Evolutionary conservation across 2,888 invertebrate species (phyloP).

Genomic region (Tetropium fuscum): DNA sequence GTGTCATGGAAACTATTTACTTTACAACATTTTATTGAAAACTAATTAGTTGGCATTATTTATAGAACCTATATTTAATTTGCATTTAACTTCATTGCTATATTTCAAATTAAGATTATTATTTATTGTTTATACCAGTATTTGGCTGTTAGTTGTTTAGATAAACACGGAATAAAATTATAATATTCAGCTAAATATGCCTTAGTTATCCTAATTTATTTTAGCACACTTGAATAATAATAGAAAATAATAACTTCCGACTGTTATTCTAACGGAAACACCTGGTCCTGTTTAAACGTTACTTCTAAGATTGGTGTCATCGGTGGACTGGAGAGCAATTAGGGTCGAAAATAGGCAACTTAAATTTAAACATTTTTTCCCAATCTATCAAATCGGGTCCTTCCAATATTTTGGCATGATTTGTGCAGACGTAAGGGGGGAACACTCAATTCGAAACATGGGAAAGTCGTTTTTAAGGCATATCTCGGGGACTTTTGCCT

Average conservation of each 20-base stretch:
- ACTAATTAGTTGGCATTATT: slow-evolving; percentile 38
- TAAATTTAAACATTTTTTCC: no score
- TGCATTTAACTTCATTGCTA: slow-evolving; percentile 20
- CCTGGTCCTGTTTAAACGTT: slow-evolving; percentile 5
- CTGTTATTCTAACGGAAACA: slow-evolving; percentile 5
- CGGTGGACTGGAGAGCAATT: no score
- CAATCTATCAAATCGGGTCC: no score
- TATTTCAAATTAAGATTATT: slow-evolving; percentile 8
- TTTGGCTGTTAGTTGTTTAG: slow-evolving; percentile 1
- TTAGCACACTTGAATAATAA: background rate
- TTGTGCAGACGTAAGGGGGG: no score
- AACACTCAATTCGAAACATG: no score
- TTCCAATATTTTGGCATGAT: no score
- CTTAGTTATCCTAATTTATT: background rate
- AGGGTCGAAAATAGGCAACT: no score
- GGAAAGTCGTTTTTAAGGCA: no score
- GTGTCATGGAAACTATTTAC: slow-evolving; percentile 29
- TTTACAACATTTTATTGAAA: slow-evolving; percentile 37
- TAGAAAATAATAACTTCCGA: slow-evolving; percentile 14
- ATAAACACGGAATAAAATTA: slow-evolving; percentile 1
- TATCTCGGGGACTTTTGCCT: no score
- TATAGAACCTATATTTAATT: slow-evolving; percentile 27
- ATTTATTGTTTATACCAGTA: background rate
- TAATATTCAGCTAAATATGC: background rate
- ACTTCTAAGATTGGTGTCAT: no score